These are phyloP conservation scores for Hecatera dysodea DNA, from an alignment of 2,888 invertebrate species.

Conservation along the genomic window DNA sequence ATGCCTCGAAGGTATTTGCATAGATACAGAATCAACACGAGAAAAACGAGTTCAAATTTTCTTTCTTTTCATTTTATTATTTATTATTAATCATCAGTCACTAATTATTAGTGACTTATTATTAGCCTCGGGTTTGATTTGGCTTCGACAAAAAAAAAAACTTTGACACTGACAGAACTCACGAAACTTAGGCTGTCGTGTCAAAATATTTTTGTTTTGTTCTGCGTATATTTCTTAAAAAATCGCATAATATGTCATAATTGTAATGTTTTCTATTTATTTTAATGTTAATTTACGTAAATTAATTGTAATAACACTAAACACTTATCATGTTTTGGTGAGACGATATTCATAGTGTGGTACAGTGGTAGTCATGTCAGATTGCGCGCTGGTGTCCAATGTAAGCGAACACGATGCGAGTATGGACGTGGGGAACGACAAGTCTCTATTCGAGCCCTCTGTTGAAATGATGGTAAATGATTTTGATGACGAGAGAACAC, in stretches of 20 bases:
- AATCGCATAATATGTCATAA: constrained; percentile 76
- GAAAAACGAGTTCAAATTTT: not conserved
- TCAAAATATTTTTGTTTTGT: constrained; percentile 90
- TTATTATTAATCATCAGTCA: not conserved
- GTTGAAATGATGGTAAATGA: constrained; percentile 99
- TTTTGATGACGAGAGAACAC: constrained; percentile 98
- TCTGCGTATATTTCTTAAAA: constrained; percentile 72
- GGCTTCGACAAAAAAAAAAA: not conserved
- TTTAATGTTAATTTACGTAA: constrained; percentile 68
- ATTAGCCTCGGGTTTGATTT: too few relatives aligned
- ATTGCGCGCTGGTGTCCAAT: constrained; percentile 90
- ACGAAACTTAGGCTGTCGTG: constrained; percentile 73
- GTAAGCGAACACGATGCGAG: constrained; percentile 90
- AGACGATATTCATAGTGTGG: constrained; percentile 77
- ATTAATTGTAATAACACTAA: constrained; percentile 67
- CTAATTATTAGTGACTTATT: constrained; percentile 10
- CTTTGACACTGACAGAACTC: constrained; percentile 37
- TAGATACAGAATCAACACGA: not conserved
- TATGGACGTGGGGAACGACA: constrained; percentile 90
- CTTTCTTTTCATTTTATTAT: not conserved
- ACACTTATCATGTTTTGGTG: constrained; percentile 81
- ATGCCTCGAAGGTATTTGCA: not conserved
- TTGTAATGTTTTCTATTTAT: constrained; percentile 78
- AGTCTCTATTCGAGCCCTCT: constrained; percentile 96
- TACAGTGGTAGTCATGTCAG: constrained; percentile 88